These are phyloP conservation scores for Torymus auratus DNA, from an alignment of 2,888 invertebrate species.

Conservation along the genomic window DNA sequence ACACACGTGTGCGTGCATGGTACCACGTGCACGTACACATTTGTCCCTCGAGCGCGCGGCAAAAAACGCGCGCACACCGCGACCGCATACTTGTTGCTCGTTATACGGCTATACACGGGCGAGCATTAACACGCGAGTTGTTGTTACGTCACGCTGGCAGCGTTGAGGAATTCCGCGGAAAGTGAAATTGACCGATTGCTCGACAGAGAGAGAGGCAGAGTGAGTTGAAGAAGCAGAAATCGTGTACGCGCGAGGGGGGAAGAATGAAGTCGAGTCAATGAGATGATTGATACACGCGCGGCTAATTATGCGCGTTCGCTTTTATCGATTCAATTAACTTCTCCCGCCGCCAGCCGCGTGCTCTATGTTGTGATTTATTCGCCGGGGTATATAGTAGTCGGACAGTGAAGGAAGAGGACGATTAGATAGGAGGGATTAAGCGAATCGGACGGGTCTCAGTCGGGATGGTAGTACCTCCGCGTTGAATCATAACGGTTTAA, in stretches of 20 bases:
- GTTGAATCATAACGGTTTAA: too few relatives aligned
- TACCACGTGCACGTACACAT: too few relatives aligned
- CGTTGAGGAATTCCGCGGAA: too few relatives aligned
- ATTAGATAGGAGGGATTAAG: slow-evolving; percentile 30
- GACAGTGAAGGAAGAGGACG: slow-evolving; percentile 12
- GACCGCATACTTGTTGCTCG: slow-evolving; percentile 32
- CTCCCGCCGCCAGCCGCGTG: background rate
- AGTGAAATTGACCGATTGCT: too few relatives aligned
- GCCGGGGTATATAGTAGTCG: background rate
- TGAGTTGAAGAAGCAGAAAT: too few relatives aligned
- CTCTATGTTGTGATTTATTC: slow-evolving; percentile 36
- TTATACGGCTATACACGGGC: background rate
- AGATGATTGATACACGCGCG: slow-evolving; percentile 19
- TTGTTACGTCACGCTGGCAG: too few relatives aligned
- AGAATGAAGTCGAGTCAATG: background rate
- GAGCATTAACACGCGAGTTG: background rate
- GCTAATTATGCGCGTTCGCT: slow-evolving; percentile 15
- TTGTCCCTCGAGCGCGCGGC: background rate
- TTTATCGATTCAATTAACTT: slow-evolving; percentile 46
- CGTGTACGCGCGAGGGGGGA: too few relatives aligned
- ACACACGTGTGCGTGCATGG: too few relatives aligned
- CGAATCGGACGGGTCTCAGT: too few relatives aligned
- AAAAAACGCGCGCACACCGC: background rate
- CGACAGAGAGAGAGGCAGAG: too few relatives aligned
- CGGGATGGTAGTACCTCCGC: too few relatives aligned